Conservation (phyloP, 1,140 invertebrate genomes). For the Aphis craccivora region DNA sequence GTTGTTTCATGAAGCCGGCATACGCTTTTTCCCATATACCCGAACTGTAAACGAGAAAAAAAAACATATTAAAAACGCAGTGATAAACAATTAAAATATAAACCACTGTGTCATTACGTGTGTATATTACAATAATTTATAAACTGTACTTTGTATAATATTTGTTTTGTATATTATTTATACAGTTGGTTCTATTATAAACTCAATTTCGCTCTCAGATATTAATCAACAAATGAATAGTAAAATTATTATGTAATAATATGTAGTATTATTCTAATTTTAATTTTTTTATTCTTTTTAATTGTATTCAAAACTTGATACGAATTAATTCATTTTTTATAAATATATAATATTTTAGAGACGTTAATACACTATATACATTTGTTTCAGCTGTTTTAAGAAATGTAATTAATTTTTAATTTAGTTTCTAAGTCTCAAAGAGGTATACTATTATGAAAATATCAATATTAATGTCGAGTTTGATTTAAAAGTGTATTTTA, state of each 20-base stretch:
- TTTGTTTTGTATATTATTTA: not conserved
- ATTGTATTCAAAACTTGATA: no score
- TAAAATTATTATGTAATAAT: not conserved
- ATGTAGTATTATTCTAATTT: not conserved
- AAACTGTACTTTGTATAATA: not conserved
- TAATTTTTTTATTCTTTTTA: no score
- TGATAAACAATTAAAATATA: not conserved
- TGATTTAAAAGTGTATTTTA: not conserved
- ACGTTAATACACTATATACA: not conserved
- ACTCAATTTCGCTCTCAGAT: not conserved
- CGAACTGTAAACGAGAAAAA: constrained; percentile 10
- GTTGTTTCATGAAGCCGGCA: constrained; percentile 54
- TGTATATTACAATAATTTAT: not conserved
- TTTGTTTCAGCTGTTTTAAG: no score
- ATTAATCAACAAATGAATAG: not conserved
- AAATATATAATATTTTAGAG: not conserved
- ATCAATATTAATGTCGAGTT: not conserved
- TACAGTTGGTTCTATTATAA: not conserved
- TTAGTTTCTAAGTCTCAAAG: not conserved
- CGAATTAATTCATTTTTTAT: not conserved
- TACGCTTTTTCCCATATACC: constrained; percentile 51
- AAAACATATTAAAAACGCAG: not conserved
- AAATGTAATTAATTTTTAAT: not conserved
- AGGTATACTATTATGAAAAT: not conserved
- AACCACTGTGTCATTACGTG: not conserved